Evolutionary conservation across 1,140 invertebrate genomes (phyloP), one percentile per base, ranked within the genome.

Genomic region (Capitella teleta): DNA sequence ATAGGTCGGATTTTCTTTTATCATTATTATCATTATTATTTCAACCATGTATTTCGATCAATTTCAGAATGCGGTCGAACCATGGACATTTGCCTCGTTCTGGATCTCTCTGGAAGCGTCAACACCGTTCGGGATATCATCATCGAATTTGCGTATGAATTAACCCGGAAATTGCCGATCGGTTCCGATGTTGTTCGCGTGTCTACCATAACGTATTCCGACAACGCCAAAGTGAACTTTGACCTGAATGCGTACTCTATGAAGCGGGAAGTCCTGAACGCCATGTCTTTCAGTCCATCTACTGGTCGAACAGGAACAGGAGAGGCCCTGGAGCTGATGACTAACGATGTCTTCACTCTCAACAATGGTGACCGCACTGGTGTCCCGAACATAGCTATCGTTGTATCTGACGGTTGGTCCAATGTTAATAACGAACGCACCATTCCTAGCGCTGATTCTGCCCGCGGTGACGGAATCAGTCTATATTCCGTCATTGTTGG

Each of bases 341-440:
- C 32, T 18, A 51, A 30, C 28, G 8, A 16, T 3, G 47, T 54
- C 25, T 36, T 51, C 25, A 16, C 34, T 8, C 41, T 37, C n/a
- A 5, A 23, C 8, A n/a, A 26, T 1, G 47, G 47, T n/a, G 47
- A 49, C 23, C 18, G 47, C 2, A 25, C 30, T n/a, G 49, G 44
- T 19, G 53, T 47, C 6, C 47, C 44, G 16, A 57, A 53, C 28
- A 26, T 60, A n/a, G 56, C 49, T 16, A 46, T 62, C 14, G 48
- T 62, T 1, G 46, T 61, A 23, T 61, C 61, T 0, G 61, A 62
- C 28, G 61, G 61, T 1, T 8, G 30, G 12, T 61, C 61, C 3
- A 55, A 67, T 54, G 53, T 61, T 14, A 57, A 59, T 32, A 40
- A 2, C 28, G 47, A 34, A 12, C 52, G 53, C 18, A 16, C 41